Conservation (phyloP, 2,113 vertebrate species). For the Ammodytes dubius region DNA sequence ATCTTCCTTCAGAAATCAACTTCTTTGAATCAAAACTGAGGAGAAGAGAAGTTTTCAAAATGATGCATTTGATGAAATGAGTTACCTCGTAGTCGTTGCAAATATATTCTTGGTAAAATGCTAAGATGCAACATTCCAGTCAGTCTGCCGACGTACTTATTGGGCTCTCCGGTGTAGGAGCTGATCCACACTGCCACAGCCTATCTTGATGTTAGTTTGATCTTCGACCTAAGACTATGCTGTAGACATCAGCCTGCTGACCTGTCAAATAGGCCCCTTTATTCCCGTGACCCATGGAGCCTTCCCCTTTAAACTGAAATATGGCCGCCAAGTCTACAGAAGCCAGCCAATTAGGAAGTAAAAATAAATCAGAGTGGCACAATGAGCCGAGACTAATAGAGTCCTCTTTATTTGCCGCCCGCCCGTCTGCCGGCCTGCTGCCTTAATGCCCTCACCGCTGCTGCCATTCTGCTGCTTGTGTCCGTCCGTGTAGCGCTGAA, state of each 20-base stretch:
- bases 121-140: slow-evolving; percentile 70
- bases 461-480: slow-evolving; percentile 28
- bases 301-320: slow-evolving; percentile 91
- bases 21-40: neutral
- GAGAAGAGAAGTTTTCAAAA: neutral
- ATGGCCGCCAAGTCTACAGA: slow-evolving; percentile 87
- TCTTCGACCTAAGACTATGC: slow-evolving; percentile 81
- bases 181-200: slow-evolving; percentile 80
- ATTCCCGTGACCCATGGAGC: slow-evolving; percentile 88
- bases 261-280: slow-evolving; percentile 92
- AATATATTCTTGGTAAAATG: slow-evolving; percentile 30
- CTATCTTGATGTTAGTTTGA: slow-evolving; percentile 88
- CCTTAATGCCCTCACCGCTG: slow-evolving; percentile 80
- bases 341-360: slow-evolving; percentile 86
- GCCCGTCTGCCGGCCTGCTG: slow-evolving; percentile 78
- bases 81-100: slow-evolving; percentile 28
- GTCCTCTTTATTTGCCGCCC: slow-evolving; percentile 86
- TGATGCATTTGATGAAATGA: neutral
- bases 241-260: slow-evolving; percentile 79
- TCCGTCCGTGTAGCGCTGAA: neutral
- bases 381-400: slow-evolving; percentile 92
- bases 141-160: slow-evolving; percentile 73
- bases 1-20: neutral
- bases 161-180: slow-evolving; percentile 62
- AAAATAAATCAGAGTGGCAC: slow-evolving; percentile 84